These are phyloP conservation scores for Nymphicus hollandicus DNA, from an alignment of 2,113 vertebrate species.

Conservation along the genomic window DNA sequence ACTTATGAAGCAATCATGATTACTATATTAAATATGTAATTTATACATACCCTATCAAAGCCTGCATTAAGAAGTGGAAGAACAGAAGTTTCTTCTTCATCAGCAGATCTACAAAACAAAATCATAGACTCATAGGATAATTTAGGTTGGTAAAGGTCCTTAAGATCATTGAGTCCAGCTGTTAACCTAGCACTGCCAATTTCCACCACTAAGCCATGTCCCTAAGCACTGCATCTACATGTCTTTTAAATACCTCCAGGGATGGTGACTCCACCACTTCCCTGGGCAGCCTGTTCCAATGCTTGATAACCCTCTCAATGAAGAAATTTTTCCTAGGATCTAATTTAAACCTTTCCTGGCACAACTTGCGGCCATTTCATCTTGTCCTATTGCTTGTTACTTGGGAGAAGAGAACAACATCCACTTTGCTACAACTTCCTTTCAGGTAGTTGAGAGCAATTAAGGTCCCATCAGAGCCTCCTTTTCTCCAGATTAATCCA, in stretches of 20 bases:
- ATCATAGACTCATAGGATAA: neutral
- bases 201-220: neutral
- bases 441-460: neutral
- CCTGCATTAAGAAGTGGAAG: conserved; percentile 90
- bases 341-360: neutral
- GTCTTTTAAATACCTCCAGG: neutral
- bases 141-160: neutral
- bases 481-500: neutral
- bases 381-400: neutral
- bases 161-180: neutral
- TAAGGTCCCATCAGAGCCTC: neutral
- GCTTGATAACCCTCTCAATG: neutral
- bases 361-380: neutral
- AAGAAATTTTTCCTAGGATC: neutral
- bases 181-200: neutral
- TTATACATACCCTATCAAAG: conserved; percentile 87
- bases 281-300: neutral
- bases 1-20: neutral
- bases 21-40: neutral
- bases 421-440: accelerated
- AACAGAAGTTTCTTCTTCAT: conserved; percentile 88
- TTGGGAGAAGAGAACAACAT: accelerated
- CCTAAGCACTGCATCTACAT: accelerated
- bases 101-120: conserved; percentile 78
- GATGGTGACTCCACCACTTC: neutral